These are phyloP conservation scores for Strigamia maritima DNA, from an alignment of 2,888 invertebrate species.

Conservation along the genomic window DNA sequence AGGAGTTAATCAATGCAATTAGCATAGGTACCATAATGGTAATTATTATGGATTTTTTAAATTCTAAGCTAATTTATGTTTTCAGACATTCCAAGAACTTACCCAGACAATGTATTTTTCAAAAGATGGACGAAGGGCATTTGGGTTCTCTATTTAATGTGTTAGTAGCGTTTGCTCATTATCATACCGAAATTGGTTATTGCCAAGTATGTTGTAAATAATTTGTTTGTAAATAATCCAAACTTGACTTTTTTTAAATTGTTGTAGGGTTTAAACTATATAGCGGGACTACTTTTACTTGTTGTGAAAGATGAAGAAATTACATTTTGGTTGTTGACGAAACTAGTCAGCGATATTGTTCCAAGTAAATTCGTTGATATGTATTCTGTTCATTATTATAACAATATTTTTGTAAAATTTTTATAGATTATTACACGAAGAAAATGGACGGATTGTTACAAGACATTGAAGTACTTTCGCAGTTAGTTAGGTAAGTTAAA, in stretches of 20 bases:
- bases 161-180: slow-evolving; percentile 81
- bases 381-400: neutral
- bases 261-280: slow-evolving; percentile 80
- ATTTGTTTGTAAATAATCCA: no score
- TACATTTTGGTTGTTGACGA: slow-evolving; percentile 88
- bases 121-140: slow-evolving; percentile 66
- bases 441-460: slow-evolving; percentile 85
- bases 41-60: neutral
- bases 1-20: slow-evolving; percentile 73
- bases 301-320: slow-evolving; percentile 86
- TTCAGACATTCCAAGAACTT: slow-evolving; percentile 81
- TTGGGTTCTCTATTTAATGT: slow-evolving; percentile 78
- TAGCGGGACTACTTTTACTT: slow-evolving; percentile 78
- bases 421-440: slow-evolving; percentile 72
- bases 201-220: slow-evolving; percentile 63
- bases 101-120: slow-evolving; percentile 91
- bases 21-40: slow-evolving; percentile 60
- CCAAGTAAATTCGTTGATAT: slow-evolving; percentile 56
- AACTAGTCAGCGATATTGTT: slow-evolving; percentile 78
- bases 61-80: neutral
- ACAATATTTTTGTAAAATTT: slow-evolving; percentile 40
- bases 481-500: slow-evolving; percentile 64
- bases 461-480: slow-evolving; percentile 84
- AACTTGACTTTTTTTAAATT: slow-evolving; percentile 21
- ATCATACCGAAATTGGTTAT: slow-evolving; percentile 82